Evolutionary conservation across 2,888 invertebrate genomes (phyloP).

Genomic region (Invenusta paracnida): DNA sequence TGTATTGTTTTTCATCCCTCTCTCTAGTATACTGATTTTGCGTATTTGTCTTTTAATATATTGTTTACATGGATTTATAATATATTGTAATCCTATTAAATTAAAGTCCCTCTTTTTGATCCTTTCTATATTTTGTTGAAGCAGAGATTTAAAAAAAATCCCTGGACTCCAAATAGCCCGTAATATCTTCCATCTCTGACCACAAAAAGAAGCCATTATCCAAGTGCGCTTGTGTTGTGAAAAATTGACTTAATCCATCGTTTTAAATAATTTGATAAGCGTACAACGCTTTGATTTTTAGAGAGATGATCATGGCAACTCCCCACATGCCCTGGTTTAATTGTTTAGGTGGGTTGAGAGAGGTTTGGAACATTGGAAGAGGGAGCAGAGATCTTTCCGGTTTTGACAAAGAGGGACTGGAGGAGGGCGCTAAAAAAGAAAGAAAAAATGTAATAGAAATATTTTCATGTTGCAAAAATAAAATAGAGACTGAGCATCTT

Average conservation of each 20-base stretch:
- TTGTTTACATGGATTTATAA: too few relatives aligned
- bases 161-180: neutral
- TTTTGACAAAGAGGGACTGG: neutral
- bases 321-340: neutral
- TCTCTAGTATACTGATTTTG: too few relatives aligned
- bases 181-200: neutral
- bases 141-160: neutral
- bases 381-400: neutral
- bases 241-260: neutral
- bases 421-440: neutral
- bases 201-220: neutral
- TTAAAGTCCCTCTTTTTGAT: neutral
- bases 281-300: neutral
- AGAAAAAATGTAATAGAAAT: neutral
- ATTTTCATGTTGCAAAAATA: too few relatives aligned
- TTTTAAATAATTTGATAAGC: neutral
- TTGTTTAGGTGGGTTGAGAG: neutral
- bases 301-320: neutral
- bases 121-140: neutral
- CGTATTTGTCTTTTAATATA: too few relatives aligned
- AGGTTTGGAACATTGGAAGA: neutral
- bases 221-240: neutral
- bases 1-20: too few relatives aligned
- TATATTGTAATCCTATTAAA: too few relatives aligned
- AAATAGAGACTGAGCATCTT: too few relatives aligned